Base-by-base conservation (phyloP, 2,797 vertebrate genomes). In the Mionectes olivaceus region DNA sequence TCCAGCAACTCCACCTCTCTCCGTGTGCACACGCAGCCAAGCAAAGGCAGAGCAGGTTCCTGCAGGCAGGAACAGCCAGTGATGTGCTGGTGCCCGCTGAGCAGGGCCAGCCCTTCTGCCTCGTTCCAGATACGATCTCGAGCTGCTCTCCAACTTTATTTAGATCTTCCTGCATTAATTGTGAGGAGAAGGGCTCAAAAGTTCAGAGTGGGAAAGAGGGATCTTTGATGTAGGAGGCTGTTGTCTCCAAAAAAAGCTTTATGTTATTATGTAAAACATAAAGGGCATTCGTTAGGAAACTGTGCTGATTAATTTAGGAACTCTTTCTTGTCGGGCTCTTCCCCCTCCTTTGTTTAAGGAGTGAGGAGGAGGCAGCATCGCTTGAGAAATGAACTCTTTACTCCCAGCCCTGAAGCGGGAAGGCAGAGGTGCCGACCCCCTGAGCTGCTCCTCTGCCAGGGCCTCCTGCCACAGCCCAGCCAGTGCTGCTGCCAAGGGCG, bases 191-290 rank as follows among this genome's bases (percentile, higher is more conserved):
- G 53, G 59, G 70, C 86, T 81, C 59, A 3, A 30, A 73, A 94
- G 91, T 63, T 81, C 73, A 81, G 68, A 24, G 32, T 4, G 30
- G 47, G 52, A 90, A 67, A 88, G 61, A 65, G 27, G 47, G 49
- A n/a, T 56, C 90, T 91, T 89, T 88, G 88, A 83, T 88, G 60
- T 86, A 77, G 44, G 64, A 95, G 87, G 84, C 64, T 90, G 93
- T 73, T 84, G 71, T 71, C 74, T 87, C 57, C 2, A 65, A 47
- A 41, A 64, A 69, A 83, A 92, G 76, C 87, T 94, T 93, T 75
- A 60, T 76, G 19, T 77, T 90, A 94, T 91, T 71, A 89, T 93
- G 94, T 93, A 95, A 90, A 94, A 86, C 92, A 94, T 35, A 53
- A 83, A 93, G 87, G 88, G 83, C 90, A 94, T 87, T 74, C 19